Percentiles rank a stretch among this genome's conserved stretches.
Conservation (phyloP, 2,888 invertebrate genomes). For the Phragmatobia fuliginosa region DNA sequence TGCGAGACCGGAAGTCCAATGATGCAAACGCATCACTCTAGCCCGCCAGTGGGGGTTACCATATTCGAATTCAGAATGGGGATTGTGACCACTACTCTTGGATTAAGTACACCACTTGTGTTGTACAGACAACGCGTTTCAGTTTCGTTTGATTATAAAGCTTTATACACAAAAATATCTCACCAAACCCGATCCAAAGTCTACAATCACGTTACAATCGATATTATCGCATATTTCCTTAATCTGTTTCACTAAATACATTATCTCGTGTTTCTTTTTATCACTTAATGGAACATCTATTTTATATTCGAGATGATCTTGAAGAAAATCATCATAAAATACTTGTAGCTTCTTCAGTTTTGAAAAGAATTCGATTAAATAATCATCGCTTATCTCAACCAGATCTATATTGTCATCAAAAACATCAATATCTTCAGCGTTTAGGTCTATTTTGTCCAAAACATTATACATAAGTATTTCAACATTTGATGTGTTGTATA, state of each 20-base stretch:
- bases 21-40: too few relatives aligned
- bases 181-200: slow-evolving; percentile 92
- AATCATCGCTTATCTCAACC: slow-evolving; percentile 45
- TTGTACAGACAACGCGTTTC: too few relatives aligned
- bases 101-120: too few relatives aligned
- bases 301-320: slow-evolving; percentile 51
- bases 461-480: slow-evolving; percentile 86
- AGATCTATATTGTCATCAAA: slow-evolving; percentile 54
- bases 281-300: slow-evolving; percentile 73
- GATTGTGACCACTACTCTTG: too few relatives aligned
- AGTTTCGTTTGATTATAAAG: too few relatives aligned
- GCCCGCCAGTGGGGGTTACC: too few relatives aligned
- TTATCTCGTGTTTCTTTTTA: slow-evolving; percentile 92
- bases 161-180: slow-evolving; percentile 50
- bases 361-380: slow-evolving; percentile 58
- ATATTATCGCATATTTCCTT: slow-evolving; percentile 77
- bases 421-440: slow-evolving; percentile 57
- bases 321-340: slow-evolving; percentile 49
- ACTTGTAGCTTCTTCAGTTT: slow-evolving; percentile 58
- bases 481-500: slow-evolving; percentile 89
- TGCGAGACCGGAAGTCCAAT: too few relatives aligned
- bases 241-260: slow-evolving; percentile 86
- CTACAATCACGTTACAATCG: slow-evolving; percentile 86
- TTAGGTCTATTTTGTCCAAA: slow-evolving; percentile 84
- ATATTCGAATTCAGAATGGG: too few relatives aligned